These are phyloP conservation scores for Hippocampus kuda DNA, from an alignment of 2,797 vertebrate species.

Conservation along the genomic window DNA sequence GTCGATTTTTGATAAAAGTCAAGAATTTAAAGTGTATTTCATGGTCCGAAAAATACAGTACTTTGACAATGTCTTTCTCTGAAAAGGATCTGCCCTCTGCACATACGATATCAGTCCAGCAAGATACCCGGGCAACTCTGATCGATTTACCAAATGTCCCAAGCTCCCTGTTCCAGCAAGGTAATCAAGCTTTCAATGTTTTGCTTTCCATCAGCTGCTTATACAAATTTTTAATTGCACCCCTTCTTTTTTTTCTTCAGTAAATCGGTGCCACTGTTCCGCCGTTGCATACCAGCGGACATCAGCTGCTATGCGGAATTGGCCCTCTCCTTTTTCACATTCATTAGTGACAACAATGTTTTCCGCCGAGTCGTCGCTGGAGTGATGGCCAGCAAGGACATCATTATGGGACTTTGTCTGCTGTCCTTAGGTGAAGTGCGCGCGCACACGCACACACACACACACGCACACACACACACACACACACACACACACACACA, in stretches of 20 bases:
- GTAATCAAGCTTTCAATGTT: conserved; percentile 53
- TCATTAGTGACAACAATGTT: conserved; percentile 90
- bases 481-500: background rate
- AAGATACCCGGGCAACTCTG: conserved; percentile 65
- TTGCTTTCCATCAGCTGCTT: background rate
- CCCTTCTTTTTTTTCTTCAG: conserved; percentile 30
- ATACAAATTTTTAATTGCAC: background rate
- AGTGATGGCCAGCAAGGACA: conserved; percentile 97
- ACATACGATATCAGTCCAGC: conserved; percentile 75
- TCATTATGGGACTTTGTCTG: conserved; percentile 95
- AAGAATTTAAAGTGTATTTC: no score
- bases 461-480: no score
- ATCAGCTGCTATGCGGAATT: conserved; percentile 87
- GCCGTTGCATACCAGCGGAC: conserved; percentile 88
- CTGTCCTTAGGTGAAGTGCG: conserved; percentile 81
- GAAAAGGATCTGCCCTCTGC: conserved; percentile 80
- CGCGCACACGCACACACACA: background rate
- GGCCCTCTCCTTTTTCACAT: conserved; percentile 84
- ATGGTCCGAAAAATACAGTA: no score
- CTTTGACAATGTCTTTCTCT: background rate
- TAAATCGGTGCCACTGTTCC: conserved; percentile 80
- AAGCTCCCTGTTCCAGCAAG: conserved; percentile 86
- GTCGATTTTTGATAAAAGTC: no score
- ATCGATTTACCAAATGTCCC: conserved; percentile 74
- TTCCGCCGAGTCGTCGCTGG: conserved; percentile 87